Evolutionary conservation across 2,888 invertebrate species (phyloP).

Genomic region (Eilema sororculum): DNA sequence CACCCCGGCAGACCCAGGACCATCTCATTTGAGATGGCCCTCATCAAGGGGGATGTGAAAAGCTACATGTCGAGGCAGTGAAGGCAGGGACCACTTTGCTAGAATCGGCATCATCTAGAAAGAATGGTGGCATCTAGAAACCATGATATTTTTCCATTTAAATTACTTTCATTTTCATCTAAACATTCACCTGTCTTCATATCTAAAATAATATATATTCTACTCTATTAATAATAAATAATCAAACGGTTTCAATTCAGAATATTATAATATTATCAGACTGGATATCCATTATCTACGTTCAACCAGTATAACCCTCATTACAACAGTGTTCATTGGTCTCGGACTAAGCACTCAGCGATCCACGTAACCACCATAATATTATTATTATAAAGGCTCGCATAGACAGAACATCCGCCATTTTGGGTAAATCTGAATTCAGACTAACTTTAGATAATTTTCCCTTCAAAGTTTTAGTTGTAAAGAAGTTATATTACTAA

Average conservation of each 20-base stretch:
- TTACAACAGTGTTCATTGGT: constrained; percentile 39
- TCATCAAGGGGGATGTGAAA: too few species aligned
- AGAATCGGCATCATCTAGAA: too few species aligned
- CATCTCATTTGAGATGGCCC: too few species aligned
- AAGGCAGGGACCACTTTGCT: too few species aligned
- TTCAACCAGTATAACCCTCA: constrained; percentile 36
- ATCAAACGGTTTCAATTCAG: neutral
- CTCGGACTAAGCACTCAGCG: constrained; percentile 27
- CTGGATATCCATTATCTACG: constrained; percentile 32
- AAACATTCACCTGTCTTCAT: too few species aligned
- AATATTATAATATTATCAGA: neutral
- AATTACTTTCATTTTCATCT: too few species aligned
- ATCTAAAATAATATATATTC: too few species aligned
- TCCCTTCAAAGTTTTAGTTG: neutral
- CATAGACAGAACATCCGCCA: neutral
- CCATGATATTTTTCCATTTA: too few species aligned
- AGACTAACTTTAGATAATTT: neutral
- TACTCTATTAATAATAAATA: too few species aligned
- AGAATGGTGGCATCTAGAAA: too few species aligned
- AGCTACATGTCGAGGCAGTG: too few species aligned
- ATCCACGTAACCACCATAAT: constrained; percentile 20
- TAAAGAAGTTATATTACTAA: neutral
- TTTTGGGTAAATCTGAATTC: neutral
- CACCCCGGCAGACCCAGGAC: too few species aligned
- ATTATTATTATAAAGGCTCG: neutral